Percentiles rank a stretch among this genome's conserved stretches.
phyloP scores from a whole-genome alignment of 2,113 vertebrate species.

The Bos indicus region DNA sequence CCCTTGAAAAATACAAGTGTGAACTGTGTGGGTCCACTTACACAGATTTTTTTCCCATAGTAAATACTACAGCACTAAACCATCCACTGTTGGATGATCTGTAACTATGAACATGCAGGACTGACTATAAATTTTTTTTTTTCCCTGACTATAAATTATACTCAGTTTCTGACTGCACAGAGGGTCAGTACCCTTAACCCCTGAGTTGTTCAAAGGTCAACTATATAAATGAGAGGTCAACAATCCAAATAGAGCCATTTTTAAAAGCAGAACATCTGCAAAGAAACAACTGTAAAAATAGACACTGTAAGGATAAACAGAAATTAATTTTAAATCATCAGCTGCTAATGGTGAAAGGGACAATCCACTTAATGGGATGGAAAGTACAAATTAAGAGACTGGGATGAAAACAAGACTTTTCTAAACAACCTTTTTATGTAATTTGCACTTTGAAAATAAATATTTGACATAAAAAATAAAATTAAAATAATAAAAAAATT shows the following conservation, averaged over 20 bases:
- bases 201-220: not conserved
- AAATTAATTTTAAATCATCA: not conserved
- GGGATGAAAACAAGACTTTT: not conserved
- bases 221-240: not conserved
- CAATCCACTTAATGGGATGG: not conserved
- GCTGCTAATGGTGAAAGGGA: not conserved
- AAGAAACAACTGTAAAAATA: not conserved
- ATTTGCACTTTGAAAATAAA: not conserved
- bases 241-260: not conserved
- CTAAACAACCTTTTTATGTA: not conserved
- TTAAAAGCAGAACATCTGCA: not conserved
- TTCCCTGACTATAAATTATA: not conserved
- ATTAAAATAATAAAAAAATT: not conserved
- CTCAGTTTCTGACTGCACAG: not conserved
- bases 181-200: not conserved
- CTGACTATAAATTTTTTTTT: not conserved
- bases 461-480: not conserved
- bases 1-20: not conserved
- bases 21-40: not conserved
- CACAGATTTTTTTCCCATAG: not conserved
- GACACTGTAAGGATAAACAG: not conserved
- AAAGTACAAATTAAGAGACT: not conserved
- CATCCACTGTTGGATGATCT: not conserved
- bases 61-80: not conserved
- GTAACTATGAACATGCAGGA: not conserved